Evolutionary conservation across 2,888 invertebrate species (phyloP), one percentile per base, ranked within the genome.

Genomic region (Eupithecia subfuscata): DNA sequence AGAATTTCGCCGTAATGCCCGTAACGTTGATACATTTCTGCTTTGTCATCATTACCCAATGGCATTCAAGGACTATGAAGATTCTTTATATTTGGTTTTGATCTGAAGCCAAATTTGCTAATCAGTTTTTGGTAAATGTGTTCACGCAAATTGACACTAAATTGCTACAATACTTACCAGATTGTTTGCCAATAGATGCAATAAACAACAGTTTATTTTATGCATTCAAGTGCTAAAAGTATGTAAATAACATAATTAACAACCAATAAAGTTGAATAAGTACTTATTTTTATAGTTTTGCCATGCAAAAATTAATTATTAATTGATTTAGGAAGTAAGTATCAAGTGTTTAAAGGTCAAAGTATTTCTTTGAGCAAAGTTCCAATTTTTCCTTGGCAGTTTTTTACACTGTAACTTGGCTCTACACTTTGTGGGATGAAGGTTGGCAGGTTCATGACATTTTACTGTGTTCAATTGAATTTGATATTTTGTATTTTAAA

Each of bases 51-150:
- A 82, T 82, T 77, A 83, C 85, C 75, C 85, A 88, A 85, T 92
- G 91, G 87, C 91, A 91, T 92, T 92, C 91, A 91, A 88, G 83
- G 84, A 85, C 87, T 88, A 87, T 89, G 87, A 37, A 37, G 37
- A 37, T 88, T 86, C 86, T 83, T 80, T 80, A 77, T 75, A 81
- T 82, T 85, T 76, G 76, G 75, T 88, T 86, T 89, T 91, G 90
- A 89, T 86, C 86, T 87, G 80, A 84, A 84, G 89, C 89, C 89
- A 89, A 88, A 85, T 87, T 85, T 85, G 82, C 78, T 82, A 80
- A 80, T 81, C 43, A 65, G 43, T 11, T 70, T 34, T 34, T 68
- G 22, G 45, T 70, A 74, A 71, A 74, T 71, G 37, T 67, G 30
- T 72, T 40, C 34, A 40, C 40, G 43, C 60, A 74, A 76, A 71